phyloP scores from a whole-genome alignment of 2,888 invertebrate species.

The Elysia crispata region DNA sequence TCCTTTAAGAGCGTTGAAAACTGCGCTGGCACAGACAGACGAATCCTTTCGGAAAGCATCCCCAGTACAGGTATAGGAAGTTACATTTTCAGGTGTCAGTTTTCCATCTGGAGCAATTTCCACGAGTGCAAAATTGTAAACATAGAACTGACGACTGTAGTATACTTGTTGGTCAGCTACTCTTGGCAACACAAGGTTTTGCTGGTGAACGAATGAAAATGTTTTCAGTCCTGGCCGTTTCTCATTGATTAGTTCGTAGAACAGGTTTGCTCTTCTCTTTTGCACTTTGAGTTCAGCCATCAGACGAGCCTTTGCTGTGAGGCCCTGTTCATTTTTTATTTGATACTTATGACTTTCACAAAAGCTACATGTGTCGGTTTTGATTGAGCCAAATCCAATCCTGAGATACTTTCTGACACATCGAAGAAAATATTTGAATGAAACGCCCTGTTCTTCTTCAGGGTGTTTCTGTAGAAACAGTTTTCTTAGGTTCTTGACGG shows the following conservation, averaged over 20 bases:
- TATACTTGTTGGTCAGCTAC: conserved; percentile 30
- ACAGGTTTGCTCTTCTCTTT: conserved; percentile 12
- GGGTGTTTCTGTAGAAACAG: conserved; percentile 25
- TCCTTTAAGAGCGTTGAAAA: too few species aligned
- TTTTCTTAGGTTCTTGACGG: conserved; percentile 7
- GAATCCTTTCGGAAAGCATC: too few species aligned
- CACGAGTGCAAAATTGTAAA: background rate
- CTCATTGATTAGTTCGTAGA: conserved; percentile 30
- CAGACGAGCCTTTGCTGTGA: background rate
- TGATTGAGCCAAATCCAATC: conserved; percentile 30
- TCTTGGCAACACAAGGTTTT: conserved; percentile 28
- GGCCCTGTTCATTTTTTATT: background rate
- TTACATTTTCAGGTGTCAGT: too few species aligned
- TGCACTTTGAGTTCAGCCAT: conserved; percentile 35
- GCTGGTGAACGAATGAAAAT: conserved; percentile 28
- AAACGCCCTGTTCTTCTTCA: conserved; percentile 19
- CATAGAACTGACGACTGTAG: conserved; percentile 35
- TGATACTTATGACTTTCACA: conserved; percentile 31
- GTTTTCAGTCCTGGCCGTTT: conserved; percentile 30
- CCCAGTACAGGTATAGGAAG: too few species aligned
- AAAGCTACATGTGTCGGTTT: conserved; percentile 29
- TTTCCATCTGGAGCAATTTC: too few species aligned
- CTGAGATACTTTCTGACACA: conserved; percentile 10
- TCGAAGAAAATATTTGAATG: conserved; percentile 22
- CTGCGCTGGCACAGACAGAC: too few species aligned